Conservation (phyloP, 1,140 invertebrate species). For the Grapholita molesta region DNA sequence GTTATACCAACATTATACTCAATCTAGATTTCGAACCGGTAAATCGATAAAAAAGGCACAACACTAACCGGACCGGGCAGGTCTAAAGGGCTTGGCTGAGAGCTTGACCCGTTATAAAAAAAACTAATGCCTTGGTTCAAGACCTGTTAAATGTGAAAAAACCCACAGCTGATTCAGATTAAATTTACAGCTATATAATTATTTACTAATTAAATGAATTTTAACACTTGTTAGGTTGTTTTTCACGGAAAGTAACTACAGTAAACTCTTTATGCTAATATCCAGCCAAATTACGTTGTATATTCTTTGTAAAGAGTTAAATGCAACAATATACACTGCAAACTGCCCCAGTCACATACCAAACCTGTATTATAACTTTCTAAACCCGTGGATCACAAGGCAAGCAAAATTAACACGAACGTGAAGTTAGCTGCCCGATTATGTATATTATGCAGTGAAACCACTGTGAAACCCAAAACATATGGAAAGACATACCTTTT, state of each 20-base stretch:
- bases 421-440: not conserved
- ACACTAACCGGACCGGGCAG: not conserved
- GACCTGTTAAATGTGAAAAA: not conserved
- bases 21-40: slow-evolving; percentile 11
- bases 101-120: slow-evolving; percentile 2
- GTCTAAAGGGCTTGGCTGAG: slow-evolving; percentile 1
- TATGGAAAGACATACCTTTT: slow-evolving; percentile 55
- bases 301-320: not conserved
- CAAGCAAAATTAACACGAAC: slow-evolving; percentile 4
- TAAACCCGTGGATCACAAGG: slow-evolving; percentile 3
- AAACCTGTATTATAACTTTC: slow-evolving; percentile 11
- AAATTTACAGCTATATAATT: not conserved
- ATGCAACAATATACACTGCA: not conserved
- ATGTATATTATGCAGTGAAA: slow-evolving; percentile 2
- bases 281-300: not conserved
- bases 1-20: not conserved
- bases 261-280: not conserved
- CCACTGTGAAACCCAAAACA: slow-evolving; percentile 28
- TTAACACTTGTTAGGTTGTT: not conserved
- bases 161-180: not conserved
- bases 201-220: not conserved
- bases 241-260: not conserved
- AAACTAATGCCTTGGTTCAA: not conserved
- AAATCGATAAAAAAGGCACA: slow-evolving; percentile 6
- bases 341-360: not conserved